A percentile compares a stretch with the other conserved stretches of the same genome.
Evolutionary conservation across 2,888 invertebrate species (phyloP).

Genomic region (Rhopalosiphum nymphaeae): DNA sequence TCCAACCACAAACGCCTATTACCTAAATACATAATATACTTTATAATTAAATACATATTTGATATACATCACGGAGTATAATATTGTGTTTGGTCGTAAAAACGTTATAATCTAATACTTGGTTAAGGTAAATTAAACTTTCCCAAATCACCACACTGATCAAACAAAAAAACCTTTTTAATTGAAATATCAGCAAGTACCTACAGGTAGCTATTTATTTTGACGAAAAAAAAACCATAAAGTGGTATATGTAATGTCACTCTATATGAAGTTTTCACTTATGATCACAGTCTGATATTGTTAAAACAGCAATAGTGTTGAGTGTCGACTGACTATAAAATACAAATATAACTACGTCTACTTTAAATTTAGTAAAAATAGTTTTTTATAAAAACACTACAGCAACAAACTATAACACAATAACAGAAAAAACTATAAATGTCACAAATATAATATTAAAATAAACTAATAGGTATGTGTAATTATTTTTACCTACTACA

Average conservation of each 20-base stretch:
- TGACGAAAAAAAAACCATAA: not conserved
- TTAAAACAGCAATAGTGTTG: not conserved
- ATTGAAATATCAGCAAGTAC: not conserved
- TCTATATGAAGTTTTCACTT: not conserved
- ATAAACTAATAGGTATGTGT: not conserved
- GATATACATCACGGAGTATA: not conserved
- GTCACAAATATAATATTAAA: not conserved
- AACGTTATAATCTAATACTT: not conserved
- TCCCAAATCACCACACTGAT: not conserved
- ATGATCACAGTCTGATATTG: not conserved
- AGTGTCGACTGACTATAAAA: not conserved
- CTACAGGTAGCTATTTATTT: not conserved
- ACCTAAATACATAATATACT: not conserved
- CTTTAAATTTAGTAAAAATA: not conserved
- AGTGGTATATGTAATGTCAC: not conserved
- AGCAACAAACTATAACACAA: not conserved
- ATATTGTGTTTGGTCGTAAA: not conserved
- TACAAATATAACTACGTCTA: not conserved
- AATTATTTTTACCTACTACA: not conserved
- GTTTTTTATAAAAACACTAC: not conserved
- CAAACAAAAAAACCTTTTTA: not conserved
- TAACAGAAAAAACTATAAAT: not conserved
- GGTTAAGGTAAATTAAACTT: not conserved
- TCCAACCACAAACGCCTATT: not conserved
- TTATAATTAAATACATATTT: not conserved